Evolutionary conservation across 2,888 invertebrate genomes (phyloP).

Genomic region (Lasioglossum pauxillum): DNA sequence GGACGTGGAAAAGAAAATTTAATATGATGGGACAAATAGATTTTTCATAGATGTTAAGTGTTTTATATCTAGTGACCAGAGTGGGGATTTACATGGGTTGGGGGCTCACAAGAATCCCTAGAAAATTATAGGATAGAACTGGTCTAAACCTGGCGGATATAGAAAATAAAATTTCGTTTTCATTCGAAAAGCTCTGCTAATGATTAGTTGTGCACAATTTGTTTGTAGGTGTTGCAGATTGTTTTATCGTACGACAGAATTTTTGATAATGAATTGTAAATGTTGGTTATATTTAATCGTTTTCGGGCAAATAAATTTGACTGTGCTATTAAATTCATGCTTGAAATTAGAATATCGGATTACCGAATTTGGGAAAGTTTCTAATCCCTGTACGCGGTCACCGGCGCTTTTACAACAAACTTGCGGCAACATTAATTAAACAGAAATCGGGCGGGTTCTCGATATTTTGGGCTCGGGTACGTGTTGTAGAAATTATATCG

Average conservation of each 20-base stretch:
- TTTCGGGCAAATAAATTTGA: constrained; percentile 1
- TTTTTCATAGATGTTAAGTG: neutral
- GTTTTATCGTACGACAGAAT: neutral
- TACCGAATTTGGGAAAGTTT: constrained; percentile 34
- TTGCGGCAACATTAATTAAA: constrained; percentile 38
- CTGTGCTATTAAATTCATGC: constrained; percentile 30
- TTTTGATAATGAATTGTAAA: neutral
- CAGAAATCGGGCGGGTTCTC: constrained; percentile 18
- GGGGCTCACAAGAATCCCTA: neutral
- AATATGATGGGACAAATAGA: neutral
- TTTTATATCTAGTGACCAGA: neutral
- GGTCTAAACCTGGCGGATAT: neutral
- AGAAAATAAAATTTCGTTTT: no score
- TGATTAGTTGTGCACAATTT: neutral
- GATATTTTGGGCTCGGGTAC: no score
- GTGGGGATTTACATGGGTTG: neutral
- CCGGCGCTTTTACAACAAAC: constrained; percentile 33
- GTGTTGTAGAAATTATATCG: no score
- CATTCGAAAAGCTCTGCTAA: neutral
- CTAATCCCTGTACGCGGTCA: constrained; percentile 25
- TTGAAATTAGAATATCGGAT: constrained; percentile 49
- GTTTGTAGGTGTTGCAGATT: neutral
- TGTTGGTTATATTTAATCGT: neutral
- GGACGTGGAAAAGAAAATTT: neutral
- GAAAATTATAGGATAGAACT: neutral